Evolutionary conservation across 2,888 invertebrate species (phyloP).

Genomic region (Scaptodrosophila latifasciaeformis): DNA sequence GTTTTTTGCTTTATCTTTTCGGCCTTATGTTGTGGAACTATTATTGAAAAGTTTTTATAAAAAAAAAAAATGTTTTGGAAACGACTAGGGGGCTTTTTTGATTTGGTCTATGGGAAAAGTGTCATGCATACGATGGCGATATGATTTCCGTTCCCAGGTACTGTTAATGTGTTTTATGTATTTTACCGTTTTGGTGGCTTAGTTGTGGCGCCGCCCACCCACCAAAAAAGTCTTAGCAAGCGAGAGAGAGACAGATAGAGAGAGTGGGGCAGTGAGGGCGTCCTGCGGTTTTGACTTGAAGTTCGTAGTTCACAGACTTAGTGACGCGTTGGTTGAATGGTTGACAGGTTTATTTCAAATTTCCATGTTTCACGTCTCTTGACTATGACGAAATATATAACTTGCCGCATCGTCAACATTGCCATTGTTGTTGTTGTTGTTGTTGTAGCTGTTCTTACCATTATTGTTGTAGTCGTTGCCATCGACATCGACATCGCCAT

Average conservation of each 20-base stretch:
- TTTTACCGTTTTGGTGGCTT: constrained; percentile 60
- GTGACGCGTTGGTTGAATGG: constrained; percentile 54
- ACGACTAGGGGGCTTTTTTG: constrained; percentile 1
- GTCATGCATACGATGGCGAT: constrained; percentile 43
- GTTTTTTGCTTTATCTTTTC: too few species aligned
- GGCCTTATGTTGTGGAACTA: too few species aligned
- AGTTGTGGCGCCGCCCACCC: constrained; percentile 63
- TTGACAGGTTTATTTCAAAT: constrained; percentile 69
- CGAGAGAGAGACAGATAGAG: too few species aligned
- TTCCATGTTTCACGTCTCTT: constrained; percentile 43
- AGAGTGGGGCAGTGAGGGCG: too few species aligned
- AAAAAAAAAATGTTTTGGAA: too few species aligned
- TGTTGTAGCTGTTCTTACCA: constrained; percentile 11
- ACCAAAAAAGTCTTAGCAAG: too few species aligned
- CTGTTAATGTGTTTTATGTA: constrained; percentile 70
- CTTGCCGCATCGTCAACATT: constrained; percentile 54
- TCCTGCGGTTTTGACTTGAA: constrained; percentile 19
- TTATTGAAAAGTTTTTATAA: too few species aligned
- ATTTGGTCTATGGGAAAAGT: constrained; percentile 42
- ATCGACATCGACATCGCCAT: constrained; percentile 25
- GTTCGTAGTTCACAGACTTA: constrained; percentile 52
- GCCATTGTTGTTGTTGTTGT: constrained; percentile 13
- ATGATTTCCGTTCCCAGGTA: constrained; percentile 59
- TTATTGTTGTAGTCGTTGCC: constrained; percentile 14
- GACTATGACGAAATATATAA: constrained; percentile 71